These are phyloP conservation scores for Illadopsis cleaveri DNA, from an alignment of 2,113 vertebrate genomes.

Conservation along the genomic window DNA sequence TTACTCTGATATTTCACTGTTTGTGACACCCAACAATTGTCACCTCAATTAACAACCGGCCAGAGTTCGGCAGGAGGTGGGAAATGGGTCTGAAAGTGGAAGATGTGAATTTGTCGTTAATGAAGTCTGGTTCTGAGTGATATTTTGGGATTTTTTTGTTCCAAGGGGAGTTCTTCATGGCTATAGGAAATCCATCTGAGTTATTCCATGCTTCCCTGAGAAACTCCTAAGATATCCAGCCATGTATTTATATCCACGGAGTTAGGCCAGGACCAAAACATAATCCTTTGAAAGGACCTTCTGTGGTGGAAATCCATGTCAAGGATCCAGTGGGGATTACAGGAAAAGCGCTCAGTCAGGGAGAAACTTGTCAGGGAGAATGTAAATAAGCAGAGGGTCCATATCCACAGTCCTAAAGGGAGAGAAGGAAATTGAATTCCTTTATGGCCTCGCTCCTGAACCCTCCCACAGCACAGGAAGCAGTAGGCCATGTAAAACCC, in stretches of 20 bases:
- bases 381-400: constrained; percentile 41
- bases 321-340: neutral
- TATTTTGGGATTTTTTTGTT: neutral
- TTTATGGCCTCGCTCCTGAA: constrained; percentile 40
- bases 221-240: neutral
- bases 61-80: neutral
- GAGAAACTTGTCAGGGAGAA: constrained; percentile 24
- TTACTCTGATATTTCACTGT: accelerated
- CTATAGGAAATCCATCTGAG: neutral
- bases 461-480: constrained; percentile 68
- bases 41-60: neutral
- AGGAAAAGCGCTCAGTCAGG: neutral
- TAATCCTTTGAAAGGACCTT: neutral
- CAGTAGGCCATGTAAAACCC: constrained; percentile 50
- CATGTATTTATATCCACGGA: neutral
- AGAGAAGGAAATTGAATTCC: neutral
- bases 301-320: neutral
- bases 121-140: neutral
- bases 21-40: neutral
- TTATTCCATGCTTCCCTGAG: neutral
- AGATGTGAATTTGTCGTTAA: neutral
- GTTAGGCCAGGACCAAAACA: neutral
- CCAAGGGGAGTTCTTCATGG: neutral
- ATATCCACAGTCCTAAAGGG: neutral
- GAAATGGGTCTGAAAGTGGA: neutral